Base-by-base conservation (phyloP, 2,888 invertebrate genomes). In the Myathropa florea region DNA sequence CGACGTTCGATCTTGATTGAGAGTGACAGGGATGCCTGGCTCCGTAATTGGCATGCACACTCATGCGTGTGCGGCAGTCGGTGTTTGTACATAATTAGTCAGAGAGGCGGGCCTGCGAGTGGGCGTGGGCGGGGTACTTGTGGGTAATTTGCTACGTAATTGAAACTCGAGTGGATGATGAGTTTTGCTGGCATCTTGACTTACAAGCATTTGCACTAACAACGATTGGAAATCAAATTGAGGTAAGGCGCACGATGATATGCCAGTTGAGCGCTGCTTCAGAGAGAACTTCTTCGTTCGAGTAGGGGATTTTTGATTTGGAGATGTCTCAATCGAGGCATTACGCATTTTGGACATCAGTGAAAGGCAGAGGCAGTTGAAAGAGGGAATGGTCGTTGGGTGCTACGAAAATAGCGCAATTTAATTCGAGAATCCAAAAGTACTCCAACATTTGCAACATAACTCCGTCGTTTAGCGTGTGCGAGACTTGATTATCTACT, bases 1-100 rank as follows among this genome's bases (percentile, higher is more conserved):
- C 53, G 60, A 68, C 55, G 23, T 77, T 77, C 55, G 68, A 61
- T 77, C 10, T n/a, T 77, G 77, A 77, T 68, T 68, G 26, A 21
- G 61, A 61, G 53, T 61, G 61, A 77, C 55, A 55, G 24, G 24
- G 12, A 67, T 46, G 59, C 12, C 24, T n/a, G 39, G 18, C 28
- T 4, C 28, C 28, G 23, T 33, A 68, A 68, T 68, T 33, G 18
- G 12, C 55, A 36, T 14, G 21, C 39, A 39, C 14, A 28, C 36
- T 24, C 14, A 24, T 14, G 14, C 23, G n/a, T 46, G 23, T 60
- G 23, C 36, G 33, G 24, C 67, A 57, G 36, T 18, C 39, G 30
- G 24, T 30, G 12, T 3, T 57, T 7, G 28, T 59, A n/a, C 26
- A 30, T 67, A 76, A 76, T 76, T 76, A 76, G 75, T 67, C 23